A percentile compares a stretch with the other conserved stretches of the same genome.
These are phyloP conservation scores for Ceratitis capitata DNA, from an alignment of 1,140 invertebrate species.

Conservation along the genomic window DNA sequence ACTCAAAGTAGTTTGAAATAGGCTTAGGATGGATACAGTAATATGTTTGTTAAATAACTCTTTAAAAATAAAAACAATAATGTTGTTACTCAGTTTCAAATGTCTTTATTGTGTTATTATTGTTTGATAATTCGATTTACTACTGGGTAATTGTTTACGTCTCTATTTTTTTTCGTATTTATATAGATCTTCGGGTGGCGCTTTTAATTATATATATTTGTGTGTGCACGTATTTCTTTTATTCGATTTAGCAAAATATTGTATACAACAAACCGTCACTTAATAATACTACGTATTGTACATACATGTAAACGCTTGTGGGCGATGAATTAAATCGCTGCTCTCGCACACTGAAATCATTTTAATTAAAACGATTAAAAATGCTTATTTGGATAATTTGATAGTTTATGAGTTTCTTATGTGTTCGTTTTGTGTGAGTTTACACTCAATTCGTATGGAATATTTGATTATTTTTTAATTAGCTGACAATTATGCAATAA, in stretches of 20 bases:
- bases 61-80: no score
- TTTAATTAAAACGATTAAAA: slow-evolving; percentile 1
- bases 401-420: slow-evolving; percentile 2
- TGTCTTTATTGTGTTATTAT: no score
- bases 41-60: no score
- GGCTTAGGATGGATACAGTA: no score
- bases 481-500: no score
- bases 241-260: no score
- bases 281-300: no score
- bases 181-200: background rate
- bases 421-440: background rate
- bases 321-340: background rate
- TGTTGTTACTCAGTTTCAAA: no score
- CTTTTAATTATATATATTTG: background rate
- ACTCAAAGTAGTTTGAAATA: no score
- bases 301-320: no score
- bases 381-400: slow-evolving; percentile 26
- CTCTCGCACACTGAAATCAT: background rate
- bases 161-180: background rate
- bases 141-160: background rate
- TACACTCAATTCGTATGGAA: background rate
- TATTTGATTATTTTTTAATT: background rate
- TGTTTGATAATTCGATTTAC: no score
- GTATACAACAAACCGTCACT: slow-evolving; percentile 25
- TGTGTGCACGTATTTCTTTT: no score